Base-by-base conservation (phyloP, 2,113 vertebrate species). In the Corvus hawaiiensis region DNA sequence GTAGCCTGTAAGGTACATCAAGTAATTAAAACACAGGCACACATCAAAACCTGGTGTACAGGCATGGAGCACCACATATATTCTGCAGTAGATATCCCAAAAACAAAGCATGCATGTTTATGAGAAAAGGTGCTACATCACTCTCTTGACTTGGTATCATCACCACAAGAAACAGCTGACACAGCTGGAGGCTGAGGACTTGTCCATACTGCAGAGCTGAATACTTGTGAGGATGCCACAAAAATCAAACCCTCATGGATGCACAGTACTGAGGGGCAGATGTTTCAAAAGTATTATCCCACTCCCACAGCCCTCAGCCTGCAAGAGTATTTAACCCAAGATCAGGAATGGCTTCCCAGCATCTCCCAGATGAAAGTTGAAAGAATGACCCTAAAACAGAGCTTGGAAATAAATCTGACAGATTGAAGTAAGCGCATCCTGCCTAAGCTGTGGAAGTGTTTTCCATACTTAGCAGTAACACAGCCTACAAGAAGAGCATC, bases 281-380 rank as follows among this genome's bases (percentile, higher is more conserved):
- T 27, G 9, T 72, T 72, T 72, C 48, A 79, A 32, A 23, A 33
- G 13, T 11, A 14, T 7, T 18, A 26, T 33, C 75, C 62, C 44
- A 41, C 15, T 71, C 21, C 23, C 35, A 54, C 18, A 46, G 20
- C 33, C 26, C 22, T 75, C 33, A 24, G 35, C 27, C 5, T 48
- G 7, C 8, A 87, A 39, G 4, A 75, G 22, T 20, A 13, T 6
- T 4, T 35, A 75, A 61, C 23, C 23, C 6, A 3, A 1, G 0
- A 85, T 6, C 17, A 73, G 9, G 5, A 13, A 46, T 3, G 17
- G 27, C 63, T 80, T 19, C 11, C 16, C 69, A 26, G 27, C 33
- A 58, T 15, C n/a, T 86, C 35, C n/a, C 52, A 87, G 51, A 4
- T 48, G 19, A 1, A 0, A 61, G 56, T 7, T 76, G 28, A 82